Evolutionary conservation across 1,140 invertebrate genomes (phyloP).

Genomic region (Euura saliciscinereae): DNA sequence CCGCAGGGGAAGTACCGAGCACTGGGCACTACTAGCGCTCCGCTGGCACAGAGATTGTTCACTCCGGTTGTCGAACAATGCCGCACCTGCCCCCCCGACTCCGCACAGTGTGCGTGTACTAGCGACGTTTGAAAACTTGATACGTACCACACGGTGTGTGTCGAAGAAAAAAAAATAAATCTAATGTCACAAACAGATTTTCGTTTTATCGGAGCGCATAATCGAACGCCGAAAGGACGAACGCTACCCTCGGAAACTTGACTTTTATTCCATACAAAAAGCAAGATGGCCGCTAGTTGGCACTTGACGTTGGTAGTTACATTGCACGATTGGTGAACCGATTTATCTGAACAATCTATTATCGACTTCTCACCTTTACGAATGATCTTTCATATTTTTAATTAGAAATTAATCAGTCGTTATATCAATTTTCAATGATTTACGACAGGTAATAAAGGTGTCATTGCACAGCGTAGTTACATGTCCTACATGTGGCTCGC

Average conservation of each 20-base stretch:
- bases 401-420: too few relatives aligned
- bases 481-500: neutral
- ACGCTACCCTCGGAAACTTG: neutral
- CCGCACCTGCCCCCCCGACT: neutral
- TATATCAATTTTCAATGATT: too few relatives aligned
- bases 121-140: neutral
- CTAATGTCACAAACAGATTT: constrained; percentile 12
- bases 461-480: constrained; percentile 5
- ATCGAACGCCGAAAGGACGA: neutral
- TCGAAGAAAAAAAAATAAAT: constrained; percentile 9
- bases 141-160: neutral
- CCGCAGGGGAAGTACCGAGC: neutral
- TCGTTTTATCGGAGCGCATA: neutral
- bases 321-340: too few relatives aligned
- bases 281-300: neutral
- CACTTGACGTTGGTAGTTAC: neutral
- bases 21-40: too few relatives aligned
- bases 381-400: too few relatives aligned
- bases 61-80: neutral
- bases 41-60: too few relatives aligned
- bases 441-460: neutral
- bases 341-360: too few relatives aligned
- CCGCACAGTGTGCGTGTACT: neutral
- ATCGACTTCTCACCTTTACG: too few relatives aligned
- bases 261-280: neutral